A percentile compares a stretch with the other conserved stretches of the same genome.
Evolutionary conservation across 2,113 vertebrate genomes (phyloP).

Genomic region (Eublepharis macularius): DNA sequence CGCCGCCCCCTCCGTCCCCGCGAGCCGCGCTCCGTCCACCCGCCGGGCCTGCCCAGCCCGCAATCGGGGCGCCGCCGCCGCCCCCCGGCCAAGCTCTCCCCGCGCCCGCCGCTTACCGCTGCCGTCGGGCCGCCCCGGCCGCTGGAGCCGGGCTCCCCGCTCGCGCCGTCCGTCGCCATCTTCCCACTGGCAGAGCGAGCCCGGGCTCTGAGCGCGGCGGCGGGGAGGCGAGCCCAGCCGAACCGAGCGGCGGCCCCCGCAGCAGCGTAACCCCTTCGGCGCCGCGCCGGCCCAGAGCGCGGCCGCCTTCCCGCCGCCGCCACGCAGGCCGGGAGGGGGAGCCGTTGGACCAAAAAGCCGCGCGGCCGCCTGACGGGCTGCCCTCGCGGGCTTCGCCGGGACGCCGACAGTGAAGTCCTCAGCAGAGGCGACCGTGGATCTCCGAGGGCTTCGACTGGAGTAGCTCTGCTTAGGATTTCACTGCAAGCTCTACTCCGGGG

Average conservation of each 20-base stretch:
- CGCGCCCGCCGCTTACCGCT: constrained; percentile 61
- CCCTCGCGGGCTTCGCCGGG: too few relatives aligned
- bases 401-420: too few relatives aligned
- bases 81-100: background rate
- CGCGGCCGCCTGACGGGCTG: background rate
- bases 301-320: background rate
- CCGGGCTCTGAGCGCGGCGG: constrained; percentile 58
- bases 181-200: constrained; percentile 69
- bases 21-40: background rate
- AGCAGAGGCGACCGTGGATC: too few relatives aligned
- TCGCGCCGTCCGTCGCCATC: constrained; percentile 78
- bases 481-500: background rate
- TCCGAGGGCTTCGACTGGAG: too few relatives aligned
- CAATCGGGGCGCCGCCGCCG: background rate
- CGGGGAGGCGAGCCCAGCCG: constrained; percentile 40
- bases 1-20: background rate
- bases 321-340: constrained; percentile 15
- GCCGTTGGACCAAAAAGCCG: background rate
- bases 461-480: too few relatives aligned
- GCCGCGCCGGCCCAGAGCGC: constrained; percentile 25
- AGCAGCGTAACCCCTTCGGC: constrained; percentile 58
- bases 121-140: constrained; percentile 56
- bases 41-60: background rate
- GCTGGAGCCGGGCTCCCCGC: constrained; percentile 68
- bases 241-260: constrained; percentile 44